Evolutionary conservation across 2,113 vertebrate species (phyloP).

Genomic region (Harpagus bidentatus): DNA sequence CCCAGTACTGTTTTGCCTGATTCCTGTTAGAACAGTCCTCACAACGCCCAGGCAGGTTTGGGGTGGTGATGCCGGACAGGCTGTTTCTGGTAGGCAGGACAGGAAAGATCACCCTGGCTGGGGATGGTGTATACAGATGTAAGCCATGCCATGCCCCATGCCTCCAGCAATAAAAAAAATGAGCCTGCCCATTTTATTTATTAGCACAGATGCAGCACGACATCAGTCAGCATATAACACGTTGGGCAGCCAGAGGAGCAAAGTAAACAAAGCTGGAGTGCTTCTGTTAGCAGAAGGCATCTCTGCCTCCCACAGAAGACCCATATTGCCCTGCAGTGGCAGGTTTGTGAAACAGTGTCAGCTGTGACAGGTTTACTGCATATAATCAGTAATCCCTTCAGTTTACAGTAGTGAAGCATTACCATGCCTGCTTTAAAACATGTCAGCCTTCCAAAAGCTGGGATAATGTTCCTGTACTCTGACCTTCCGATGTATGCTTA

Average conservation of each 20-base stretch:
- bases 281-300: neutral
- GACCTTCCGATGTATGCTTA: neutral
- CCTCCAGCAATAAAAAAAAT: neutral
- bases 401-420: slow-evolving; percentile 12
- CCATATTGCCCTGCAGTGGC: neutral
- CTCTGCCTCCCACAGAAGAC: neutral
- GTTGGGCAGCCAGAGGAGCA: neutral
- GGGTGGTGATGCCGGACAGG: neutral
- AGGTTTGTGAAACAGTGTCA: neutral
- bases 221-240: rapidly evolving
- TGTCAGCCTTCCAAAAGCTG: neutral
- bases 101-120: neutral
- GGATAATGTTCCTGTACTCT: neutral
- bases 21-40: neutral
- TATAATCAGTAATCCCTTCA: slow-evolving; percentile 18
- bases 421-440: neutral
- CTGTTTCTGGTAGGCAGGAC: neutral
- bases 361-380: neutral
- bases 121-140: neutral
- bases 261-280: neutral
- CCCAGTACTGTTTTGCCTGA: neutral
- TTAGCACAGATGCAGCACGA: neutral
- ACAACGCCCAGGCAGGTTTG: neutral
- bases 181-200: neutral
- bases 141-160: neutral